Base-by-base conservation (phyloP, 2,113 vertebrate genomes). In the Synchiropus splendidus region DNA sequence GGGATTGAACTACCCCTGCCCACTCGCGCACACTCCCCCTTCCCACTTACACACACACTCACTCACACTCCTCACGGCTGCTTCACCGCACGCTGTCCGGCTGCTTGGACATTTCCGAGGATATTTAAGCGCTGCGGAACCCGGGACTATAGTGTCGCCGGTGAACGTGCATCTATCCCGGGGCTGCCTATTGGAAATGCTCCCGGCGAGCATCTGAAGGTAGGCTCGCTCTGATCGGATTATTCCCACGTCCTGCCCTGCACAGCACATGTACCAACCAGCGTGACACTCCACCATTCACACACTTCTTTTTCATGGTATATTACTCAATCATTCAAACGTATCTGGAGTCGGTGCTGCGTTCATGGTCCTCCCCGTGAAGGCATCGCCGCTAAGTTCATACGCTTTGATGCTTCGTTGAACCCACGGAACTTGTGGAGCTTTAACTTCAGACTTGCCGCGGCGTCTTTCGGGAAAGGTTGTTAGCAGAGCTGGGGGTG, bases 101-200 rank as follows among this genome's bases (percentile, higher is more conserved):
- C 57, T 70, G 59, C 64, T 78, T 62, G 72, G 72, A 72, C 44
- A 65, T 72, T 67, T 61, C 67, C 39, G 74, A 78, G 83, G 72
- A 65, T 67, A 62, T 77, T 63, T 54, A 32, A 32, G 53, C 48
- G 54, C 46, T 12, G 58, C 21, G 21, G 67, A 76, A 16, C 43
- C 77, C 68, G 66, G 61, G 54, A 59, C 66, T 48, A n/a, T n/a
- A n/a, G n/a, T n/a, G 62, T 60, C 59, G 47, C 21, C 21, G 21
- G 63, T 53, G 46, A 34, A 57, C 53, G 72, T 57, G 70, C 78
- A 70, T 71, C 75, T 67, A 51, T 61, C 54, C n/a, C n/a, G n/a
- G n/a, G n/a, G n/a, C n/a, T n/a, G 58, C 12, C 51, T 35, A 43
- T 58, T 39, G 57, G 75, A 64, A 64, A 84, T 82, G 83, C 74